Evolutionary conservation across 2,113 vertebrate genomes (phyloP).

Genomic region (Neolamprologus variostigma): DNA sequence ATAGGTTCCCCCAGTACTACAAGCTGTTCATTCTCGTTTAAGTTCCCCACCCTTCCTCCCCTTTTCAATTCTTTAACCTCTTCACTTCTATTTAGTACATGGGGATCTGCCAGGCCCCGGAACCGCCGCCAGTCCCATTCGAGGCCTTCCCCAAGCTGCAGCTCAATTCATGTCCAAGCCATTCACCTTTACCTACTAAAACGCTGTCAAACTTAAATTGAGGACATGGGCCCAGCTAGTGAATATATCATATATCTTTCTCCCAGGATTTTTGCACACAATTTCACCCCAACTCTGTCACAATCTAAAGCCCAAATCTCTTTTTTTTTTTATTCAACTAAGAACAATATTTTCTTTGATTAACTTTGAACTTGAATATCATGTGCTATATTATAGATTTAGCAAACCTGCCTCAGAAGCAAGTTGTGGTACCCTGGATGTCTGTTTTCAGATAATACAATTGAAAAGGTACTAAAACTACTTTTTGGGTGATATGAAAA

Average conservation of each 20-base stretch:
- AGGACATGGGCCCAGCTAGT: rapidly evolving
- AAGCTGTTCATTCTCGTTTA: background rate
- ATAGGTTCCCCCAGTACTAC: background rate
- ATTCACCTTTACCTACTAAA: background rate
- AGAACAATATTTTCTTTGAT: rapidly evolving
- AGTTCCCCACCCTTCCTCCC: background rate
- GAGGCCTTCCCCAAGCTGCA: background rate
- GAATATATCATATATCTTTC: background rate
- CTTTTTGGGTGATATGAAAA: background rate
- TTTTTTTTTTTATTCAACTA: background rate
- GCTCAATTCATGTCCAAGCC: background rate
- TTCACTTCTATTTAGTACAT: background rate
- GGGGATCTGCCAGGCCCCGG: background rate
- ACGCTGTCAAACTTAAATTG: rapidly evolving
- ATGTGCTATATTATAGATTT: background rate
- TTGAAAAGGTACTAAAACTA: background rate
- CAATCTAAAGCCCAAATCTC: background rate
- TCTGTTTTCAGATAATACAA: background rate
- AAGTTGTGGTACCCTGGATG: background rate
- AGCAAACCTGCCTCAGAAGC: background rate
- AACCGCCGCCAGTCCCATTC: rapidly evolving
- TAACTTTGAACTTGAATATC: background rate
- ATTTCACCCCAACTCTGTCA: background rate
- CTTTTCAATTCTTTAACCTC: background rate
- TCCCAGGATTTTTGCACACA: background rate